Evolutionary conservation across 2,888 invertebrate genomes (phyloP), one percentile per base, ranked within the genome.

Genomic region (Sialis lutaria): DNA sequence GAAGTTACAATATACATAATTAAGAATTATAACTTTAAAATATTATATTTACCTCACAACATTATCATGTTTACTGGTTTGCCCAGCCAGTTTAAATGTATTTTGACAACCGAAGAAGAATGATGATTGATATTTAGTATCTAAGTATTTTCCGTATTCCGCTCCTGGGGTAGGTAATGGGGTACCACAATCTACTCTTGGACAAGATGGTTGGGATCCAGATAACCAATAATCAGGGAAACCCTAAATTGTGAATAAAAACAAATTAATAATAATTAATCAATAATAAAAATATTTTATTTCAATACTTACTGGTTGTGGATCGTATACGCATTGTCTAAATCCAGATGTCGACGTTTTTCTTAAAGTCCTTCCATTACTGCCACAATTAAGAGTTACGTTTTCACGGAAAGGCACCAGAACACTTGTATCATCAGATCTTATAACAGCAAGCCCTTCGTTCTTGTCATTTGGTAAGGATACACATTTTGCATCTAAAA

Each of bases 31-130:
- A 22, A 22, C 22, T 22, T 32, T 9, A 44, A 47, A 8, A 45
- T 7, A 37, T 12, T n/a, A 33, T 12, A 32, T 50, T 45, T 51
- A 62, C 48, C 69, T 73, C 1, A 97, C 95, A 8, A 88, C 85
- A 60, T 90, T 90, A 58, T 95, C 92, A 55, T 91, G 85, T 55
- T 85, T 82, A 52, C 82, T 84, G 1, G 92, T 90, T 67, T 93
- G 90, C 2, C 93, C 93, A 13, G 89, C 90, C 10, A 92, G 69
- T 60, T 90, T 90, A 61, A 95, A 96, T 0, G 95, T 95, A 53
- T 92, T 90, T 67, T 91, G 90, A 58, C 95, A 96, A 34, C 92
- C 91, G 61, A 95, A 95, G 71, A 87, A 91, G 70, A 95, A 92
- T 4, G 87, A 89, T 34, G 92, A 88, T 64, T 92, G 90, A 59